Conservation (phyloP, 2,888 invertebrate genomes). For the Eristalinus sepulchralis region DNA sequence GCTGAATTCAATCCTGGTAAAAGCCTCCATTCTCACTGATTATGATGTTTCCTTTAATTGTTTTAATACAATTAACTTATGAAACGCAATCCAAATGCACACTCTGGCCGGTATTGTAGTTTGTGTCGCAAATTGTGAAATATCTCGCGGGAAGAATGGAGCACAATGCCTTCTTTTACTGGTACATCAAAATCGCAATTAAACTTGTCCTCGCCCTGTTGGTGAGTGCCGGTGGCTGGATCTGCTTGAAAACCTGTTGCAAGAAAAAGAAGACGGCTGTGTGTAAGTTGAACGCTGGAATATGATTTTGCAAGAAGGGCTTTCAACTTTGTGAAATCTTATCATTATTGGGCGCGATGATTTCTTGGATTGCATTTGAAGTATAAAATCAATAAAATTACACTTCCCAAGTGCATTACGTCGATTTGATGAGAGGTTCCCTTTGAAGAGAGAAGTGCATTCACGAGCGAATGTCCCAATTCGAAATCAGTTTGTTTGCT, state of each 20-base stretch:
- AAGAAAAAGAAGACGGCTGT: not conserved
- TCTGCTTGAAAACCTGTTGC: not conserved
- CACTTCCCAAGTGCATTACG: not conserved
- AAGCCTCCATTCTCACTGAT: not conserved
- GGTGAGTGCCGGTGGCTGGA: not conserved
- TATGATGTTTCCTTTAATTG: not conserved
- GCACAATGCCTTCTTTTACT: not conserved
- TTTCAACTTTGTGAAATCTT: not conserved
- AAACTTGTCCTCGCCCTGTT: not conserved
- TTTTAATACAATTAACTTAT: not conserved
- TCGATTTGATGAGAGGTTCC: not conserved
- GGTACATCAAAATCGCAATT: not conserved
- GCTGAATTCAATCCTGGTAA: not conserved
- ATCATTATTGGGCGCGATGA: not conserved
- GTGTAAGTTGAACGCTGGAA: not conserved
- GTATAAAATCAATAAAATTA: conserved; percentile 8
- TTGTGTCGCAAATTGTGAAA: not conserved
- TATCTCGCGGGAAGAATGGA: not conserved
- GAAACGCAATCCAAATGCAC: not conserved
- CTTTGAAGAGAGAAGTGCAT: not conserved
- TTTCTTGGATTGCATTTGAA: not conserved
- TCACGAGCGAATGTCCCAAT: not conserved
- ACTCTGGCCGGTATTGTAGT: not conserved
- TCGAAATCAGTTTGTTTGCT: not conserved
- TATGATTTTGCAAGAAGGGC: not conserved